Evolutionary conservation across 2,797 vertebrate genomes (phyloP).

Genomic region (Chelidonichthys spinosus): DNA sequence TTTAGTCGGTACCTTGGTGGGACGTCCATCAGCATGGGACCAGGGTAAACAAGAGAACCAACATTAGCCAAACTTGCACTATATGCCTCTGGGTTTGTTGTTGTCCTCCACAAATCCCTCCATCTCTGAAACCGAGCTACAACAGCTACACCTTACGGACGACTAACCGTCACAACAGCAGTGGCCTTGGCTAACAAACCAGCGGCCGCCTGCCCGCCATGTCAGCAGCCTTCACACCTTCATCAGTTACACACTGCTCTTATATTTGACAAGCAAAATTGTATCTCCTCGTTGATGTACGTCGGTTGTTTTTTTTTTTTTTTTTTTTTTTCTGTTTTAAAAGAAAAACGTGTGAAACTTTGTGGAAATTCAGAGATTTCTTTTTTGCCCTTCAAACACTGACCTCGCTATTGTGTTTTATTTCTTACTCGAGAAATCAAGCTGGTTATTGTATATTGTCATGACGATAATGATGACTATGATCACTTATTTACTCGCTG

Average conservation of each 20-base stretch:
- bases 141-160: constrained; percentile 65
- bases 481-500: constrained; percentile 83
- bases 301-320: constrained; percentile 70
- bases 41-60: constrained; percentile 70
- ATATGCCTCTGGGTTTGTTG: constrained; percentile 80
- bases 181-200: constrained; percentile 77
- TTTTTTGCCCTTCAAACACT: constrained; percentile 78
- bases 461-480: constrained; percentile 75
- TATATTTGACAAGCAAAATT: constrained; percentile 83
- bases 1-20: constrained; percentile 75
- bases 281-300: constrained; percentile 76
- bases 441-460: constrained; percentile 82
- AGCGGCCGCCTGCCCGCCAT: constrained; percentile 62
- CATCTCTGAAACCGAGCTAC: constrained; percentile 65
- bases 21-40: constrained; percentile 73
- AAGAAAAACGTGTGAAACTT: constrained; percentile 78
- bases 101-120: constrained; percentile 70
- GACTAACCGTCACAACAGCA: constrained; percentile 79
- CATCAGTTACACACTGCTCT: constrained; percentile 82
- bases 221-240: constrained; percentile 61
- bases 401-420: constrained; percentile 82
- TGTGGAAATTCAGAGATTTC: constrained; percentile 81
- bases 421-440: constrained; percentile 79
- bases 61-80: constrained; percentile 86
- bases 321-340: constrained; percentile 69